Evolutionary conservation across 2,113 vertebrate genomes (phyloP).

Genomic region (Hippoglossus stenolepis): DNA sequence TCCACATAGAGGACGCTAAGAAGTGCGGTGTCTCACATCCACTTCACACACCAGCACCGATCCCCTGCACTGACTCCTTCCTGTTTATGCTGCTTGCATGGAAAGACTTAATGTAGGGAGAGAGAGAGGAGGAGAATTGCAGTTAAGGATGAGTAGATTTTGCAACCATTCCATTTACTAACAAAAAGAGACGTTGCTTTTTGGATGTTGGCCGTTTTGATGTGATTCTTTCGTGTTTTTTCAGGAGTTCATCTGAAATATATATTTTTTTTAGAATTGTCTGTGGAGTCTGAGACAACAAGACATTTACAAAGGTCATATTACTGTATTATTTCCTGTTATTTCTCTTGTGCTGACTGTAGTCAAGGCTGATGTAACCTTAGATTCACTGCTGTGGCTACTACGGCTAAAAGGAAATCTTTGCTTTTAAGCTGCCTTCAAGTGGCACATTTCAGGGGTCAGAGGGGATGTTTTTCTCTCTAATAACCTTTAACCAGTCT

Average conservation of each 20-base stretch:
- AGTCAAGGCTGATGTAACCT: neutral
- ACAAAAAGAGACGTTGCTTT: constrained; percentile 32
- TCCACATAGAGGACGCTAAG: too few relatives aligned
- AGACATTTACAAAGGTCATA: constrained; percentile 33
- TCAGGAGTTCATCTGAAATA: constrained; percentile 29
- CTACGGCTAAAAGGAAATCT: neutral
- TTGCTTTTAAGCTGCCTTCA: neutral
- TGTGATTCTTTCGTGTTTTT: constrained; percentile 33
- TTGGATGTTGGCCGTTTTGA: constrained; percentile 23
- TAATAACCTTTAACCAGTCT: neutral
- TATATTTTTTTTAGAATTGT: constrained; percentile 30
- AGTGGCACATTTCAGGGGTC: neutral
- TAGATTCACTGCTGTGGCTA: neutral
- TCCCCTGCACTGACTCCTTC: too few relatives aligned
- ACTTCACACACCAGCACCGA: too few relatives aligned
- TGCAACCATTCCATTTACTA: constrained; percentile 51
- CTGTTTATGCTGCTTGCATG: too few relatives aligned
- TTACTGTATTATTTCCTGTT: neutral
- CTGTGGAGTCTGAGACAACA: constrained; percentile 13
- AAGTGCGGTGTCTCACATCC: too few relatives aligned
- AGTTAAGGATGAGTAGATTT: constrained; percentile 52
- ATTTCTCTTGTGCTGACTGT: neutral
- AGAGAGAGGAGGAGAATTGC: neutral
- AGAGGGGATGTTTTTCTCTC: neutral
- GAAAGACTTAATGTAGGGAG: too few relatives aligned